Conservation (phyloP, 2,888 invertebrate genomes). For the Dicyrtomina minuta region DNA sequence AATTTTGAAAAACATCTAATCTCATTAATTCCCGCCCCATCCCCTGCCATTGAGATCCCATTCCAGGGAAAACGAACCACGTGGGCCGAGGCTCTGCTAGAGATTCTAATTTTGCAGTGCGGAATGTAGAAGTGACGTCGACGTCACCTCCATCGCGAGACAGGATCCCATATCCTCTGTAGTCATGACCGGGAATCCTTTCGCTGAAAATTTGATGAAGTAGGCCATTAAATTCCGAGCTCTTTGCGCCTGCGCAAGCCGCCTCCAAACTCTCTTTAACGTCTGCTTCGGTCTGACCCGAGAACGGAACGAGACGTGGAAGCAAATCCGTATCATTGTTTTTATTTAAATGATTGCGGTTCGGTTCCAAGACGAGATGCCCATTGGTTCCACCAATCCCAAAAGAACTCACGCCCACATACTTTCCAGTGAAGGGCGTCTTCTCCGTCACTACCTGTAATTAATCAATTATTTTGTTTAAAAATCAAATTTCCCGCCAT, state of each 20-base stretch:
- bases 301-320: slow-evolving; percentile 24
- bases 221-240: slow-evolving; percentile 38
- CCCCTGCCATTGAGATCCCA: no score
- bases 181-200: slow-evolving; percentile 58
- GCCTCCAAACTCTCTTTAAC: slow-evolving; percentile 52
- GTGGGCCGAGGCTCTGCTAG: slow-evolving; percentile 69
- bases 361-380: slow-evolving; percentile 18
- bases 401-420: slow-evolving; percentile 28
- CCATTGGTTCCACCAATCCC: slow-evolving; percentile 31
- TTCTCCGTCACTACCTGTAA: slow-evolving; percentile 27
- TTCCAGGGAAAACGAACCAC: slow-evolving; percentile 53
- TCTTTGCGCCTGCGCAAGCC: slow-evolving; percentile 45
- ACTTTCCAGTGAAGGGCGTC: slow-evolving; percentile 1
- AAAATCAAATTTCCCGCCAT: neutral
- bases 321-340: slow-evolving; percentile 71
- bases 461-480: neutral
- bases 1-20: no score
- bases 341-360: neutral
- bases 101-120: neutral
- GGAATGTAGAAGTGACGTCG: no score
- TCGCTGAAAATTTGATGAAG: slow-evolving; percentile 55
- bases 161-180: slow-evolving; percentile 58
- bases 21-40: no score
- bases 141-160: no score
- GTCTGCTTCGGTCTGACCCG: slow-evolving; percentile 20